phyloP scores from a whole-genome alignment of 30 jellyfish, hydroid and myxozoan genomes.

The Nemopilema nomurai region DNA sequence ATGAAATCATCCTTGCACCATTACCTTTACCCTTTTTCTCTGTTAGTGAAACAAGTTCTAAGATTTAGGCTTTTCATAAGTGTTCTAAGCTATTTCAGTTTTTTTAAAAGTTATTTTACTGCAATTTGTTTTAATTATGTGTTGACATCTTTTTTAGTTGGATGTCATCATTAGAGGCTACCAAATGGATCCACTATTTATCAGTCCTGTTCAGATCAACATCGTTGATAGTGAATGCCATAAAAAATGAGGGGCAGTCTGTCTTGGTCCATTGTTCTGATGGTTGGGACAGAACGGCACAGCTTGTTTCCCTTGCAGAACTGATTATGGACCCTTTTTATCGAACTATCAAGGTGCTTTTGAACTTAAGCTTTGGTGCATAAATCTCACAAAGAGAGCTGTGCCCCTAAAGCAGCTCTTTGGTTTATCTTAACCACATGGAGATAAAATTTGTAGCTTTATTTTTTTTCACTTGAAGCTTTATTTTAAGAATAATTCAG shows the following conservation, averaged over 20 bases:
- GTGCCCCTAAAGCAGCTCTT: too few species aligned
- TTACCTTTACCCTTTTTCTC: too few species aligned
- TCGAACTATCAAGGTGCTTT: slow-evolving; percentile 80
- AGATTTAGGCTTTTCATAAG: too few species aligned
- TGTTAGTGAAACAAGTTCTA: too few species aligned
- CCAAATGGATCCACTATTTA: slow-evolving; percentile 85
- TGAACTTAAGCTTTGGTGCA: not conserved
- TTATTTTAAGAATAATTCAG: not conserved
- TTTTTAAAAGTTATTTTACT: not conserved
- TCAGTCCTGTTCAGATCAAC: slow-evolving; percentile 80
- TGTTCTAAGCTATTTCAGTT: too few species aligned
- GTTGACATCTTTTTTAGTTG: slow-evolving; percentile 62
- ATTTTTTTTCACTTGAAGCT: too few species aligned
- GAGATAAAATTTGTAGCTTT: too few species aligned
- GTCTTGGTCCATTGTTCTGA: slow-evolving; percentile 95
- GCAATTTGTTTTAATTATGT: not conserved
- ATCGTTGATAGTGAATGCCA: slow-evolving; percentile 66
- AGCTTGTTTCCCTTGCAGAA: slow-evolving; percentile 82
- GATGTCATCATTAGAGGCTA: slow-evolving; percentile 86
- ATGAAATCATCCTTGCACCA: too few species aligned
- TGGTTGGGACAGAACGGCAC: slow-evolving; percentile 99
- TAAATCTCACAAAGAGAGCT: too few species aligned
- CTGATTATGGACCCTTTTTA: slow-evolving; percentile 89
- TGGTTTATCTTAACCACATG: too few species aligned
- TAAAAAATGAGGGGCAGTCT: slow-evolving; percentile 67